phyloP scores from a whole-genome alignment of 2,797 vertebrate species.

The Siniperca obscura region DNA sequence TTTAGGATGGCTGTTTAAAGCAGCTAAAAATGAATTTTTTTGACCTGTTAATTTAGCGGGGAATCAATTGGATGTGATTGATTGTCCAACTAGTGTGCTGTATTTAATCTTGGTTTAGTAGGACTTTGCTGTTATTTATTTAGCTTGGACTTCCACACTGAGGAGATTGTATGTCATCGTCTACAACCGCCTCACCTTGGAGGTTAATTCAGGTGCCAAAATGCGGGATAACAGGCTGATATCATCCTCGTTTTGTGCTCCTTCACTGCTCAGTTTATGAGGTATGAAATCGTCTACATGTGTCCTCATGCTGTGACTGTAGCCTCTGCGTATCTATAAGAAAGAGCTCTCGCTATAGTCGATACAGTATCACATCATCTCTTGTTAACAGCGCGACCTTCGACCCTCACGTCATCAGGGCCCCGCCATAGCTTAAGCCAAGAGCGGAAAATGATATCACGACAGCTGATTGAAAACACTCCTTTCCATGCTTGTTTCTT shows the following conservation, averaged over 20 bases:
- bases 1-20: conserved; percentile 49
- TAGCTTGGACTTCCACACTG: not conserved
- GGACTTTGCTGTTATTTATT: conserved; percentile 5
- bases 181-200: not conserved
- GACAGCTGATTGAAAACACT: conserved; percentile 71
- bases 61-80: conserved; percentile 39
- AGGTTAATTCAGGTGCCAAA: conserved; percentile 22
- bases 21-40: conserved; percentile 49
- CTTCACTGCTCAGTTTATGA: conserved; percentile 38
- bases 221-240: conserved; percentile 17
- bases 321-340: conserved; percentile 17
- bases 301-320: conserved; percentile 39
- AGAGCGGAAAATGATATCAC: conserved; percentile 57
- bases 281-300: conserved; percentile 54
- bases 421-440: conserved; percentile 1
- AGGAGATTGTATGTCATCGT: not conserved
- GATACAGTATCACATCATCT: conserved; percentile 40
- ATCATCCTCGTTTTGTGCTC: conserved; percentile 27
- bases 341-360: conserved; percentile 19
- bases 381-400: conserved; percentile 48
- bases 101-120: conserved; percentile 18
- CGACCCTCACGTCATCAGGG: conserved; percentile 8
- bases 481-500: conserved; percentile 37
- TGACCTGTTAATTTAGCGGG: conserved; percentile 53
- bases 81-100: conserved; percentile 13